Evolutionary conservation across 2,888 invertebrate genomes (phyloP).

Genomic region (Plutella xylostella): DNA sequence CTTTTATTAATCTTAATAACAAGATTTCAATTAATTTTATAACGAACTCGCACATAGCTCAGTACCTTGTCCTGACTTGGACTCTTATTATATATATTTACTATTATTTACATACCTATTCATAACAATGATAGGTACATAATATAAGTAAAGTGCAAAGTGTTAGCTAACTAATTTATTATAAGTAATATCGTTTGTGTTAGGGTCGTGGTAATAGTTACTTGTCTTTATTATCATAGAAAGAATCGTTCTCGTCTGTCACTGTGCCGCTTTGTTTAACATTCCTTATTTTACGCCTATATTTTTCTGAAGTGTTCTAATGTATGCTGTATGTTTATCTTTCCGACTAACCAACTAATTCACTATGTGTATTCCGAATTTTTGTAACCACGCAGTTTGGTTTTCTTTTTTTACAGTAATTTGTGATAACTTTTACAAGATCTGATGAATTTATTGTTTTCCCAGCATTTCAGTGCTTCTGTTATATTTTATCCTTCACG

Average conservation of each 20-base stretch:
- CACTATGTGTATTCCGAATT: constrained; percentile 9
- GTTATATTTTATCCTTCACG: not conserved
- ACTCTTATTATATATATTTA: constrained; percentile 41
- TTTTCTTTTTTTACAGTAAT: constrained; percentile 8
- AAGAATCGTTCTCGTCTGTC: constrained; percentile 36
- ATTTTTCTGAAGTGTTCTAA: constrained; percentile 21
- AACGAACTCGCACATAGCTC: constrained; percentile 55
- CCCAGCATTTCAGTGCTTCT: not conserved
- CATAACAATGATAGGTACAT: not conserved
- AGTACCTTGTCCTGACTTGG: constrained; percentile 52
- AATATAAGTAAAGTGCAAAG: constrained; percentile 44
- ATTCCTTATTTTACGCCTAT: constrained; percentile 40
- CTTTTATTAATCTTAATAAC: not conserved
- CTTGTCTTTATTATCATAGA: constrained; percentile 34
- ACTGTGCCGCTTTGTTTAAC: constrained; percentile 56
- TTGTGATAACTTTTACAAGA: constrained; percentile 1
- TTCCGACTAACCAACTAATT: constrained; percentile 1
- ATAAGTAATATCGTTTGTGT: constrained; percentile 54
- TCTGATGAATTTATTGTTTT: not conserved
- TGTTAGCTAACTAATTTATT: constrained; percentile 63
- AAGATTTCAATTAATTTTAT: too few species aligned
- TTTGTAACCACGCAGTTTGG: constrained; percentile 14
- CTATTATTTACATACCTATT: constrained; percentile 26
- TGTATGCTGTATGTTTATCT: not conserved
- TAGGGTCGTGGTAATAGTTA: constrained; percentile 52